phyloP scores from a whole-genome alignment of 2,888 invertebrate species.

The Eustalomyia histrio region DNA sequence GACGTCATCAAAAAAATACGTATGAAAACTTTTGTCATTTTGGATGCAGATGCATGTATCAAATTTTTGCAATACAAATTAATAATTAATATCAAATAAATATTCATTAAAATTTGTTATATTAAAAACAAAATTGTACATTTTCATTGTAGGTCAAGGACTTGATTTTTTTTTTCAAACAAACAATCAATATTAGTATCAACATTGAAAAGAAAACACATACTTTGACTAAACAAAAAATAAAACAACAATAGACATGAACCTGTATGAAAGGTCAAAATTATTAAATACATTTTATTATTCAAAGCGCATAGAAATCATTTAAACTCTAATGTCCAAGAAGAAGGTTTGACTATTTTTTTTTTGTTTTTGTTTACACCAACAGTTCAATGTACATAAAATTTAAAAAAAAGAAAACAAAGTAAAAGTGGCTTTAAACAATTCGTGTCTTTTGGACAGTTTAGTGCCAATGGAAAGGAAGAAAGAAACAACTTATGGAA shows the following conservation, averaged over 20 bases:
- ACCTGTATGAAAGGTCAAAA: conserved; percentile 59
- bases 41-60: too few species aligned
- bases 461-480: conserved; percentile 40
- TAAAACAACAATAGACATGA: conserved; percentile 53
- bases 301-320: conserved; percentile 63
- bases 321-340: conserved; percentile 48
- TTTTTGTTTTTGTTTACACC: neutral
- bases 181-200: conserved; percentile 47
- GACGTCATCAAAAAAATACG: too few species aligned
- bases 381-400: conserved; percentile 65
- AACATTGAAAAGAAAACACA: conserved; percentile 15
- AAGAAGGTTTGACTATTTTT: neutral
- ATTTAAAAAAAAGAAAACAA: conserved; percentile 67
- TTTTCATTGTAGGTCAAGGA: conserved; percentile 56
- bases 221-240: conserved; percentile 26
- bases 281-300: conserved; percentile 61
- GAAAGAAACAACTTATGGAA: conserved; percentile 24
- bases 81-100: too few species aligned
- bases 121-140: conserved; percentile 11
- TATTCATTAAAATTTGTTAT: neutral
- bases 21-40: too few species aligned
- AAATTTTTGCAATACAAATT: too few species aligned
- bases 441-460: conserved; percentile 30
- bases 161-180: conserved; percentile 26
- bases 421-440: conserved; percentile 14